Evolutionary conservation across 2,797 vertebrate species (phyloP).

Genomic region (Rhinoraja longicauda): DNA sequence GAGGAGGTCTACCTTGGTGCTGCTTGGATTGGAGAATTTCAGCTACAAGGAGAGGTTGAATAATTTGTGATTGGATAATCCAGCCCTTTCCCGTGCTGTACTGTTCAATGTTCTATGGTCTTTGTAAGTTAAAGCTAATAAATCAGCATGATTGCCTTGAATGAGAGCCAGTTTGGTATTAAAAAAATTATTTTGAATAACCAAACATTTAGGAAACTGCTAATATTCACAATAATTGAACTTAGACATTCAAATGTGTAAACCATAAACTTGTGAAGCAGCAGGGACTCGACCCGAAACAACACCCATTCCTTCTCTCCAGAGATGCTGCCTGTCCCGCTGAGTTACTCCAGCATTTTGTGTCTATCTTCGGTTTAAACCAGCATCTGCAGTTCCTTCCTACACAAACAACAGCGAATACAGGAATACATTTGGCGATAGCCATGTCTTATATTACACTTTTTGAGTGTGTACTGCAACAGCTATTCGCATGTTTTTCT

Average conservation of each 20-base stretch:
- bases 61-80: too few relatives aligned
- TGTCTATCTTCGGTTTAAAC: too few relatives aligned
- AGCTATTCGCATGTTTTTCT: neutral
- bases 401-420: neutral
- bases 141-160: neutral
- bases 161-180: neutral
- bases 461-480: neutral
- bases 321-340: too few relatives aligned
- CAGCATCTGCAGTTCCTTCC: too few relatives aligned
- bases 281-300: too few relatives aligned
- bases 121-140: neutral
- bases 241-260: neutral
- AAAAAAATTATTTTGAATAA: neutral
- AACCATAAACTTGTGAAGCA: neutral
- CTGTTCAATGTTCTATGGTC: too few relatives aligned
- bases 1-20: too few relatives aligned
- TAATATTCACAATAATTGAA: neutral
- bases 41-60: too few relatives aligned
- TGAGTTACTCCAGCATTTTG: too few relatives aligned
- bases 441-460: neutral
- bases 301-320: too few relatives aligned
- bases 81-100: too few relatives aligned
- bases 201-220: conserved; percentile 1
- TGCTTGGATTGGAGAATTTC: too few relatives aligned
- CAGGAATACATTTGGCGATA: neutral